Conservation (phyloP, 2,113 vertebrate species). For the Brienomyrus longianalis region DNA sequence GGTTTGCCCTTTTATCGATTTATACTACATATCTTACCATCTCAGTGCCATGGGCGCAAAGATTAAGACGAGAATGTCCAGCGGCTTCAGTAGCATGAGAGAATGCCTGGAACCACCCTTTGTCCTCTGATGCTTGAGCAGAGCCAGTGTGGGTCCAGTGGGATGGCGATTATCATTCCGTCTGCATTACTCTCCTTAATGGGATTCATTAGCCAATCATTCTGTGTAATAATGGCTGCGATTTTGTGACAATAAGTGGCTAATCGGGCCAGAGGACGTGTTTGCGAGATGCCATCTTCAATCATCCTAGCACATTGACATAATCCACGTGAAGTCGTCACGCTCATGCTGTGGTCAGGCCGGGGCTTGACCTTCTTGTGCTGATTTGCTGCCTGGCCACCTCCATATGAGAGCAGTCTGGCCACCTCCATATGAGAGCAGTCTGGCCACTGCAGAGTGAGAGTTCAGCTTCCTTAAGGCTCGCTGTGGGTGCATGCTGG, state of each 20-base stretch:
- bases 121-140: constrained; percentile 4
- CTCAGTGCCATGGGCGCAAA: not conserved
- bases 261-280: constrained; percentile 14
- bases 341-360: not conserved
- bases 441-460: not conserved
- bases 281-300: not conserved
- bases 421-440: not conserved
- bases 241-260: constrained; percentile 5
- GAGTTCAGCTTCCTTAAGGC: not conserved
- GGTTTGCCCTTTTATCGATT: not conserved
- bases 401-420: not conserved
- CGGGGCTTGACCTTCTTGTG: not conserved
- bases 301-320: not conserved
- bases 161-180: constrained; percentile 15
- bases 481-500: not conserved
- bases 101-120: not conserved
- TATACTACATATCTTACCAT: not conserved
- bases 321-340: not conserved
- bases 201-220: constrained; percentile 25
- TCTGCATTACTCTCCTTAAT: constrained; percentile 15
- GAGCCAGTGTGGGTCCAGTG: constrained; percentile 10
- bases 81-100: not conserved
- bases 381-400: not conserved
- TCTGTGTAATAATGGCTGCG: constrained; percentile 8
- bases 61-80: not conserved